Conservation (phyloP, 2,113 vertebrate genomes). For the Stigmatopora argus region DNA sequence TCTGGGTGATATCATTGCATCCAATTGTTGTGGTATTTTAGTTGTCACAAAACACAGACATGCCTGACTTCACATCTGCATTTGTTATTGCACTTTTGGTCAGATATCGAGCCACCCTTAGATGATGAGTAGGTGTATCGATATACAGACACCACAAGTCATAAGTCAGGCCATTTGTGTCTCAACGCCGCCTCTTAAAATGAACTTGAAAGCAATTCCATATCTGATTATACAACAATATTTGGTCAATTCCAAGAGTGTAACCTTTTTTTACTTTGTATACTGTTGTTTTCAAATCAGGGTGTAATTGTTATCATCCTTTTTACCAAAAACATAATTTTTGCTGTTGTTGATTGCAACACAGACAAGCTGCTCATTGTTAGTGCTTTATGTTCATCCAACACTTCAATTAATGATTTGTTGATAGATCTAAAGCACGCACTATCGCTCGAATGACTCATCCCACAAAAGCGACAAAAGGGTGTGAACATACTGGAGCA, state of each 20-base stretch:
- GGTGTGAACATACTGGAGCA: constrained; percentile 10
- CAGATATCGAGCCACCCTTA: constrained; percentile 4
- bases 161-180: too few relatives aligned
- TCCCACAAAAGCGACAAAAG: constrained; percentile 24
- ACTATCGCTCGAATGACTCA: constrained; percentile 18
- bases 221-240: too few relatives aligned
- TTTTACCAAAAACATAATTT: constrained; percentile 4
- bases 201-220: too few relatives aligned
- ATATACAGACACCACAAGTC: not conserved
- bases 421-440: constrained; percentile 37
- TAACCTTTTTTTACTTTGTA: too few relatives aligned
- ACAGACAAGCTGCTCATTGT: constrained; percentile 9
- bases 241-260: too few relatives aligned
- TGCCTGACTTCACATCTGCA: constrained; percentile 11
- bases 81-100: not conserved
- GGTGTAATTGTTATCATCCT: too few relatives aligned
- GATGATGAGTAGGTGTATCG: not conserved
- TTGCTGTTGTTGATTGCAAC: constrained; percentile 16
- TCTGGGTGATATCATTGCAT: constrained; percentile 5
- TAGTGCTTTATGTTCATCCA: constrained; percentile 26
- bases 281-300: too few relatives aligned
- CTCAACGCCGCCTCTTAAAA: not conserved
- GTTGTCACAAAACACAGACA: constrained; percentile 8
- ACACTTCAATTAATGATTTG: constrained; percentile 32
- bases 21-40: constrained; percentile 8